Conservation (phyloP, 2,888 invertebrate species). For the Drosophila barbarae region DNA sequence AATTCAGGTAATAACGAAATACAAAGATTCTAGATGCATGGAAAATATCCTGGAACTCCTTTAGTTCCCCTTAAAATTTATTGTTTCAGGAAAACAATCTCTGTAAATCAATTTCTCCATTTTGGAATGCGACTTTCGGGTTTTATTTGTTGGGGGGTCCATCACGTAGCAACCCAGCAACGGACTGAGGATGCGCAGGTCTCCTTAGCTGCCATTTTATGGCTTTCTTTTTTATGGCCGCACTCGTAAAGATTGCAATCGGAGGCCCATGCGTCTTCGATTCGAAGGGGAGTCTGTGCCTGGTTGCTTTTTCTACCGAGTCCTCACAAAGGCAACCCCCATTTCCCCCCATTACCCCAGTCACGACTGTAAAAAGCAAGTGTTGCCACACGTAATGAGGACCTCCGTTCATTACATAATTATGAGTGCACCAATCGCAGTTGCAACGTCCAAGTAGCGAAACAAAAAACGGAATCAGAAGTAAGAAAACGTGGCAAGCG, state of each 20-base stretch:
- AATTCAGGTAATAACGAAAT: conserved; percentile 87
- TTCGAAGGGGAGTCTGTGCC: conserved; percentile 11
- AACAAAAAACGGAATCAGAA: conserved; percentile 45
- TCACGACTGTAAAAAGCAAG: conserved; percentile 32
- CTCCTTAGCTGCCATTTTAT: conserved; percentile 17
- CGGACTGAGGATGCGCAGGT: conserved; percentile 12
- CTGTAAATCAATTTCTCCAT: conserved; percentile 14
- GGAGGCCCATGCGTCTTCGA: conserved; percentile 37
- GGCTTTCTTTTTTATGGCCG: conserved; percentile 32
- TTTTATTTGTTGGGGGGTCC: background rate
- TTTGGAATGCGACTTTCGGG: conserved; percentile 8
- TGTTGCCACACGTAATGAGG: conserved; percentile 68
- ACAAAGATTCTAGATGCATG: too few species aligned
- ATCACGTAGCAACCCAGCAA: conserved; percentile 46
- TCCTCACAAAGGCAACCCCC: background rate
- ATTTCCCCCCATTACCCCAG: background rate
- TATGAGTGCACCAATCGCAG: conserved; percentile 60
- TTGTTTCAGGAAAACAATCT: background rate
- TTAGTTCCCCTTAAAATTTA: background rate
- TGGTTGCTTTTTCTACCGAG: background rate
- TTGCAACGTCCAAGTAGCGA: conserved; percentile 42
- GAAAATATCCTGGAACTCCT: background rate
- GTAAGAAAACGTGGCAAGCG: conserved; percentile 60
- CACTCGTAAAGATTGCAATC: conserved; percentile 55
- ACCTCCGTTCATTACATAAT: conserved; percentile 69